These are phyloP conservation scores for Chydorus sphaericus DNA, from an alignment of 2,888 invertebrate genomes.

Conservation along the genomic window DNA sequence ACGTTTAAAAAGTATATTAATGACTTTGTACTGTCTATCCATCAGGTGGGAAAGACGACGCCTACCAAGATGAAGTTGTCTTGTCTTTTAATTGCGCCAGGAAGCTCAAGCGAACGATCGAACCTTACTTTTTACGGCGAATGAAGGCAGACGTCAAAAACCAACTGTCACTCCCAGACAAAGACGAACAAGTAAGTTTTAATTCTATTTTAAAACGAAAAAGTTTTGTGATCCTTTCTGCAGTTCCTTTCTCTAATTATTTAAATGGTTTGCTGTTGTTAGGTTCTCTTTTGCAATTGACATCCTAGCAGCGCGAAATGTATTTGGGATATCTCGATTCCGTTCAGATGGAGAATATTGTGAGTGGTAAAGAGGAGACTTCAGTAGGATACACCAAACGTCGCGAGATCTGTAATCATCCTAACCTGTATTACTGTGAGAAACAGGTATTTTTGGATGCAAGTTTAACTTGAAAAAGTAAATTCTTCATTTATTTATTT, in stretches of 20 bases:
- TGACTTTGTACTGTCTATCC: too few species aligned
- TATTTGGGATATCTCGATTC: conserved; percentile 53
- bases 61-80: too few species aligned
- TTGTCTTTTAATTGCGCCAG: conserved; percentile 80
- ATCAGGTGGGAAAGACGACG: conserved; percentile 84
- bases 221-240: background rate
- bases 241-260: background rate
- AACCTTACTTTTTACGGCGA: too few species aligned
- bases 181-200: conserved; percentile 92
- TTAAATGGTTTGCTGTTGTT: conserved; percentile 11
- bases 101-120: too few species aligned
- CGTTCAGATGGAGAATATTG: conserved; percentile 37
- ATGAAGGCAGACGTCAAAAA: too few species aligned
- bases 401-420: conserved; percentile 80
- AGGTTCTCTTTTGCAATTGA: conserved; percentile 69
- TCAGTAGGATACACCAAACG: conserved; percentile 62
- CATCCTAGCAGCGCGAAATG: conserved; percentile 59
- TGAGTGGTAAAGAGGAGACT: conserved; percentile 39
- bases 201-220: too few species aligned
- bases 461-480: background rate
- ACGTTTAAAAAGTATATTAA: too few species aligned
- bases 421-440: conserved; percentile 55
- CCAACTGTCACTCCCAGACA: too few species aligned
- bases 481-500: background rate
- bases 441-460: conserved; percentile 18